phyloP scores from a whole-genome alignment of 1,140 invertebrate species.

The Anoplolepis gracilipes region DNA sequence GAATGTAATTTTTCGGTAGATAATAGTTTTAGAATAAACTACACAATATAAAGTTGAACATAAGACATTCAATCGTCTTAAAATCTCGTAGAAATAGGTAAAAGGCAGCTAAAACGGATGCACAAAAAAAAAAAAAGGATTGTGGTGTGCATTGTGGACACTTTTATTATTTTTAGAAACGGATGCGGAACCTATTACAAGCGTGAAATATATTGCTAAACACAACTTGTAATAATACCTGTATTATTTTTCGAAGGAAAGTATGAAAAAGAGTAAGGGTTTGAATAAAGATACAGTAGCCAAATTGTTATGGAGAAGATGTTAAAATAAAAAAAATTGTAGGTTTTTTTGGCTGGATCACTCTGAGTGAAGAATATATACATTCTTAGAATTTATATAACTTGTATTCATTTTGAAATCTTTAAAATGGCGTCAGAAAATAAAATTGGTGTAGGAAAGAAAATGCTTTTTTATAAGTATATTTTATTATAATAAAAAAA shows the following conservation, averaged over 20 bases:
- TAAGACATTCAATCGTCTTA: not conserved
- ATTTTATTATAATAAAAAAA: not conserved
- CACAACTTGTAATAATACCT: not conserved
- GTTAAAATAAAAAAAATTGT: constrained; percentile 72
- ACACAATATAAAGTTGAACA: too few species aligned
- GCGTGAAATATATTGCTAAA: not conserved
- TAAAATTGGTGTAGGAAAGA: not conserved
- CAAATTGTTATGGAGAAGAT: not conserved
- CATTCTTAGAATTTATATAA: not conserved
- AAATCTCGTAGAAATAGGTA: not conserved
- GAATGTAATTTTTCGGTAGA: not conserved
- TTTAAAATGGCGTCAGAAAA: not conserved
- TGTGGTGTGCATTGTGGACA: too few species aligned
- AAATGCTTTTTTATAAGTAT: not conserved
- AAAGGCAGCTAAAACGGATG: not conserved
- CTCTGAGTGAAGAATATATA: not conserved
- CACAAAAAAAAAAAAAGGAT: not conserved
- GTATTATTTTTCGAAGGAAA: too few species aligned
- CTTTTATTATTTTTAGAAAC: not conserved
- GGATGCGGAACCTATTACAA: not conserved
- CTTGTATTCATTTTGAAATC: not conserved
- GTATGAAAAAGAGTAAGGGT: too few species aligned
- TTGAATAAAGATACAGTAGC: not conserved
- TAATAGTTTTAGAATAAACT: not conserved
- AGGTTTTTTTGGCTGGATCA: constrained; percentile 31